A percentile compares a stretch with the other conserved stretches of the same genome.
These are phyloP conservation scores for Thera britannica DNA, from an alignment of 2,888 invertebrate genomes.

Conservation along the genomic window DNA sequence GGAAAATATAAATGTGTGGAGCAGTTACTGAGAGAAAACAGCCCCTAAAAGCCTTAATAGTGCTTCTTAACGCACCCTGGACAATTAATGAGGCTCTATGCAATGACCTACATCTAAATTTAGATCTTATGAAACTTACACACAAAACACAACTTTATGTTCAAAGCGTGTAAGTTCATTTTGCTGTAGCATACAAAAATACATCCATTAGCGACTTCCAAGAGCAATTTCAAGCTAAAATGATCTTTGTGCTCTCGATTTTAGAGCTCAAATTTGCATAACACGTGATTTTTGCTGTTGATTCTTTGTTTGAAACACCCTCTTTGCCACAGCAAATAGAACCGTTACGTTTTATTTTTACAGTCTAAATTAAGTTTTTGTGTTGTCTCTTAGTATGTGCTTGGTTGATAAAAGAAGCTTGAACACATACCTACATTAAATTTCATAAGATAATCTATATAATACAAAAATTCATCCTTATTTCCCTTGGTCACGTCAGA, in stretches of 20 bases:
- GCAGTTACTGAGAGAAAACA: slow-evolving; percentile 29
- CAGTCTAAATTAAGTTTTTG: slow-evolving; percentile 5
- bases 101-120: slow-evolving; percentile 62
- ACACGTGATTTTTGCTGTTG: not conserved
- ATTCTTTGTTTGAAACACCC: slow-evolving; percentile 16
- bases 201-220: slow-evolving; percentile 18
- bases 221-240: slow-evolving; percentile 7
- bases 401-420: not conserved
- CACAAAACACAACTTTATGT: slow-evolving; percentile 24
- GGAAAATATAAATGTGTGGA: slow-evolving; percentile 11
- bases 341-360: not conserved
- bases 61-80: slow-evolving; percentile 58
- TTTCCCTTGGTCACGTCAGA: no score
- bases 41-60: slow-evolving; percentile 51
- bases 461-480: not conserved
- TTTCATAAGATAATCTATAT: not conserved
- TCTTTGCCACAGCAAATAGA: slow-evolving; percentile 4
- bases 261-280: slow-evolving; percentile 12
- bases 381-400: not conserved
- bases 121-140: slow-evolving; percentile 48
- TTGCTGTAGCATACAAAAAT: slow-evolving; percentile 3
- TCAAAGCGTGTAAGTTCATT: not conserved
- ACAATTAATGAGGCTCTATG: slow-evolving; percentile 59
- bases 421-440: not conserved
- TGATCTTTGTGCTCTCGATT: slow-evolving; percentile 18